A percentile compares a stretch with the other conserved stretches of the same genome.
Conservation (phyloP, 2,113 vertebrate genomes). For the Chaetodon trifascialis region DNA sequence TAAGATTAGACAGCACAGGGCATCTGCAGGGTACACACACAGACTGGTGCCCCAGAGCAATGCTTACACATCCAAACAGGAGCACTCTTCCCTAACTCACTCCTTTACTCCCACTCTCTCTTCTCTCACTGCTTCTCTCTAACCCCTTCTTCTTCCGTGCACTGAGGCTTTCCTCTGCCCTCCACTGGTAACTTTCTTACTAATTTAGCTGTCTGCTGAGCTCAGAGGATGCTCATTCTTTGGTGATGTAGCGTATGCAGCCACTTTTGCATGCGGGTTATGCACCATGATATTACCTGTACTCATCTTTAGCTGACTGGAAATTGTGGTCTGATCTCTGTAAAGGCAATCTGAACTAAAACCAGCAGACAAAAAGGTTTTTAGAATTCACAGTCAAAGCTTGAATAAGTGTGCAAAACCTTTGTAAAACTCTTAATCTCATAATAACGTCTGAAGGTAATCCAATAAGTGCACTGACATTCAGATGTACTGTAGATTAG, state of each 20-base stretch:
- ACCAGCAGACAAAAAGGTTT: not conserved
- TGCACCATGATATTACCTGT: not conserved
- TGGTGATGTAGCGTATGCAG: not conserved
- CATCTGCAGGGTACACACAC: slow-evolving; percentile 73
- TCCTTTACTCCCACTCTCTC: slow-evolving; percentile 16
- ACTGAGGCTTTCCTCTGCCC: slow-evolving; percentile 24
- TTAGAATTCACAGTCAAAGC: slow-evolving; percentile 22
- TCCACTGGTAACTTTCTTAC: slow-evolving; percentile 37
- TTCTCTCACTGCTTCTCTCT: slow-evolving; percentile 36
- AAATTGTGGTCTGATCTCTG: not conserved
- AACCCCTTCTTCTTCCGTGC: not conserved
- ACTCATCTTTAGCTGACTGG: not conserved
- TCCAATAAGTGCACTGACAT: slow-evolving; percentile 59
- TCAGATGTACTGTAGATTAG: slow-evolving; percentile 25
- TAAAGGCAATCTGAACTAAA: not conserved
- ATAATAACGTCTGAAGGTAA: not conserved
- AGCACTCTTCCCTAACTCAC: slow-evolving; percentile 32
- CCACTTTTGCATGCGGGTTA: not conserved
- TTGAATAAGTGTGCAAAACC: not conserved
- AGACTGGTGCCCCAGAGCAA: slow-evolving; percentile 70
- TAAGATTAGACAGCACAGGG: slow-evolving; percentile 76
- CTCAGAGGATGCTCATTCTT: not conserved
- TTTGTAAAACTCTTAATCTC: slow-evolving; percentile 13
- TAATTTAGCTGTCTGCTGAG: slow-evolving; percentile 15
- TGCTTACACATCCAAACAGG: slow-evolving; percentile 64